These are phyloP conservation scores for Ceratotherium simum DNA, from an alignment of 2,113 vertebrate genomes.

Conservation along the genomic window DNA sequence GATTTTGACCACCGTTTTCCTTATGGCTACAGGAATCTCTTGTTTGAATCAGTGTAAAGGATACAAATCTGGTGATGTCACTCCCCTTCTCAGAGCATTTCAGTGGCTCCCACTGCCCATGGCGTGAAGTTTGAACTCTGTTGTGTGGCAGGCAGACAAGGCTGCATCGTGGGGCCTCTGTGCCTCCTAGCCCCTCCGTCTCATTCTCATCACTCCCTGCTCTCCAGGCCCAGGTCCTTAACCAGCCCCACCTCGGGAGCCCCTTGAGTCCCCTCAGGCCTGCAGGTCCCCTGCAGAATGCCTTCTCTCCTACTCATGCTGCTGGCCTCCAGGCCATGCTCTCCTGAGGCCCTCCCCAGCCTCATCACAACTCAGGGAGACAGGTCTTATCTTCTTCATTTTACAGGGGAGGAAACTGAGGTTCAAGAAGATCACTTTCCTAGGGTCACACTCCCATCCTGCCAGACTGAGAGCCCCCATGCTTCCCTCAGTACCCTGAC, in stretches of 20 bases:
- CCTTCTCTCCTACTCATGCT: neutral
- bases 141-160: neutral
- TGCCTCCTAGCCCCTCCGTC: neutral
- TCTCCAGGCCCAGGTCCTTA: neutral
- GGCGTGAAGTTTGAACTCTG: neutral
- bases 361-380: neutral
- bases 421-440: neutral
- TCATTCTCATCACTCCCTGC: neutral
- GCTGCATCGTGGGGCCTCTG: too few relatives aligned
- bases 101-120: neutral
- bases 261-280: neutral
- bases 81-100: neutral
- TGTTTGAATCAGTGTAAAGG: neutral
- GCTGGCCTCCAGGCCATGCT: rapidly evolving
- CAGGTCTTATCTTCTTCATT: neutral
- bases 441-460: neutral
- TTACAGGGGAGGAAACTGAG: neutral
- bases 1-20: neutral
- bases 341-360: neutral
- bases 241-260: neutral
- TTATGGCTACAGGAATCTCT: neutral
- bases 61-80: neutral
- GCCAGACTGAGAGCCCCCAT: neutral
- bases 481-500: neutral
- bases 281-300: too few relatives aligned